A percentile compares a stretch with the other conserved stretches of the same genome.
Evolutionary conservation across 1,140 invertebrate species (phyloP).

Genomic region (Sipha flava): DNA sequence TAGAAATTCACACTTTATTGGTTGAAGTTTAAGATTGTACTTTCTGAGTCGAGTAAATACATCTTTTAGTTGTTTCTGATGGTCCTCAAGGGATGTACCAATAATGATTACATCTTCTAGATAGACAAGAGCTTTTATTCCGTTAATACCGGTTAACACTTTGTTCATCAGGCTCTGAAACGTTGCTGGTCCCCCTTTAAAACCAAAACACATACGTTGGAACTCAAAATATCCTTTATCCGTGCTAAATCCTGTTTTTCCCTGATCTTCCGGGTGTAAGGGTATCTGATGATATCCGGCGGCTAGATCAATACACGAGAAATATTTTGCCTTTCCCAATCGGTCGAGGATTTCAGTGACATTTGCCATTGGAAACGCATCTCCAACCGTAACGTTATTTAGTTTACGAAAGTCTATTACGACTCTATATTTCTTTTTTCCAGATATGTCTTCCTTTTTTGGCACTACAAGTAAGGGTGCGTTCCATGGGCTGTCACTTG

Average conservation of each 20-base stretch:
- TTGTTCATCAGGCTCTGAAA: constrained; percentile 34
- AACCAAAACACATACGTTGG: constrained; percentile 37
- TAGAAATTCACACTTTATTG: constrained; percentile 41
- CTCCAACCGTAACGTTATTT: constrained; percentile 44
- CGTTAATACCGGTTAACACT: constrained; percentile 36
- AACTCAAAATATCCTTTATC: constrained; percentile 34
- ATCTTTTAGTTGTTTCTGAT: constrained; percentile 35
- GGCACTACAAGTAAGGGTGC: constrained; percentile 34
- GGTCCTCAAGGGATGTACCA: constrained; percentile 39
- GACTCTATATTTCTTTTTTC: constrained; percentile 35
- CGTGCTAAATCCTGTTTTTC: constrained; percentile 40
- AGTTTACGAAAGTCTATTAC: constrained; percentile 43
- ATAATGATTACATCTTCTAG: constrained; percentile 43
- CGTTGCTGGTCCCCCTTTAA: constrained; percentile 32
- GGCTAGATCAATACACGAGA: constrained; percentile 46
- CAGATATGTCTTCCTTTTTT: constrained; percentile 36
- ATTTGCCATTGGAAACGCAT: constrained; percentile 49
- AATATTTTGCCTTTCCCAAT: constrained; percentile 45
- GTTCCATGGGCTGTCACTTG: constrained; percentile 32
- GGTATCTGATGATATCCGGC: constrained; percentile 45
- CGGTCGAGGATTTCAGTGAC: constrained; percentile 47
- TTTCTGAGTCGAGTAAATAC: constrained; percentile 38
- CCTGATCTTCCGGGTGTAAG: constrained; percentile 37
- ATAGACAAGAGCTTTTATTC: constrained; percentile 36
- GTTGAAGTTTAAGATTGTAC: constrained; percentile 38